phyloP scores from a whole-genome alignment of 35 echinoderm and acorn worm genomes.

The Amphiura filiformis region DNA sequence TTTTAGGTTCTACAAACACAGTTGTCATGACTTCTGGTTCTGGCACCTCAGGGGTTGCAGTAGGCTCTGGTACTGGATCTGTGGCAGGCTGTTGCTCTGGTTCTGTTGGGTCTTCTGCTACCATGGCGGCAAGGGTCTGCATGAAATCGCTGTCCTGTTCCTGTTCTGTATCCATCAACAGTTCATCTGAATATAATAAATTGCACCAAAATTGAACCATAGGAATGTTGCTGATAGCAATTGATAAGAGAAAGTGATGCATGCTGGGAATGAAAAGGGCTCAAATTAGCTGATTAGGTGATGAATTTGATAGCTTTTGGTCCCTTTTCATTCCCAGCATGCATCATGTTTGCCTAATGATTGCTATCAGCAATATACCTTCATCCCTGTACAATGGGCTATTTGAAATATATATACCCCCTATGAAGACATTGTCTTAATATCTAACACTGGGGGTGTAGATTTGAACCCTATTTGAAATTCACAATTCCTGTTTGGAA shows the following conservation, averaged over 20 bases:
- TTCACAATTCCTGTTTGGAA: no score
- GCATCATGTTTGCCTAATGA: no score
- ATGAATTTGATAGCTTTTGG: no score
- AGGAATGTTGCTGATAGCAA: background rate
- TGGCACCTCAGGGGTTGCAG: background rate
- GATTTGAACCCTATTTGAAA: no score
- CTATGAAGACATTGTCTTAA: no score
- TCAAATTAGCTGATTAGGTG: no score
- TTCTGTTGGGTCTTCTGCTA: background rate
- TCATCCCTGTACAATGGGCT: background rate
- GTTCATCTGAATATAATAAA: background rate
- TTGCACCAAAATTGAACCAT: no score
- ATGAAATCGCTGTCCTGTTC: background rate
- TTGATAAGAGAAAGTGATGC: background rate
- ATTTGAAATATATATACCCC: no score
- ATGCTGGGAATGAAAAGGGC: no score
- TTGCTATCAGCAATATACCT: no score
- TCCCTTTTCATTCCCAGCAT: no score
- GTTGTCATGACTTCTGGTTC: background rate
- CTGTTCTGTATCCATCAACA: background rate
- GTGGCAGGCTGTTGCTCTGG: background rate
- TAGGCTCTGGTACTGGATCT: background rate
- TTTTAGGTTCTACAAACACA: background rate
- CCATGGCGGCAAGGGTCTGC: background rate
- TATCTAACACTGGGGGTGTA: no score